Evolutionary conservation across 2,888 invertebrate genomes (phyloP).

Genomic region (Ennomos quercinarius): DNA sequence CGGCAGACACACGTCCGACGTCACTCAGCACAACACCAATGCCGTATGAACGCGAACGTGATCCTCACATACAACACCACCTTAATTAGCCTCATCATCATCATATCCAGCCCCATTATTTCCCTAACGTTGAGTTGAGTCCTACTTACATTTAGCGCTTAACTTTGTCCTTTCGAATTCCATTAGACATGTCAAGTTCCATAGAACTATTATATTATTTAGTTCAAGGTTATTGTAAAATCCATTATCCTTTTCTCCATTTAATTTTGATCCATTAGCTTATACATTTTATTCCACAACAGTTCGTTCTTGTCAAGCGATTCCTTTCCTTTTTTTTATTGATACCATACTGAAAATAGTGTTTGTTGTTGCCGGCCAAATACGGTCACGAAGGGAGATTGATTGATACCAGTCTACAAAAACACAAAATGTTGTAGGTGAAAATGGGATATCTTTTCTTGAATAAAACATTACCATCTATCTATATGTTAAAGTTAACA

Average conservation of each 20-base stretch:
- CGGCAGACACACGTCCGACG: slow-evolving; percentile 47
- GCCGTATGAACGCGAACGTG: too few relatives aligned
- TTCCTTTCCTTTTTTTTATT: slow-evolving; percentile 16
- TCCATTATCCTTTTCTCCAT: slow-evolving; percentile 5
- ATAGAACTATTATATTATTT: too few relatives aligned
- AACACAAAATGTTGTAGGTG: slow-evolving; percentile 20
- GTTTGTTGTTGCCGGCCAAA: slow-evolving; percentile 17
- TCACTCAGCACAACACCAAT: slow-evolving; percentile 57
- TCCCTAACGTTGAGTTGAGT: not conserved
- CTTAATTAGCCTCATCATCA: not conserved
- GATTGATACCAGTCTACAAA: slow-evolving; percentile 24
- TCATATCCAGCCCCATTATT: too few relatives aligned
- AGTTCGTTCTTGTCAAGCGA: slow-evolving; percentile 20
- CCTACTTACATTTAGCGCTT: not conserved
- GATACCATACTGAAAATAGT: slow-evolving; percentile 20
- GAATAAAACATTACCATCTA: slow-evolving; percentile 30
- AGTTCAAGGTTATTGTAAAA: too few relatives aligned
- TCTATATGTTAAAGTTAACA: slow-evolving; percentile 28
- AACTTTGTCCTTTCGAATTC: too few relatives aligned
- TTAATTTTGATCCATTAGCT: slow-evolving; percentile 10
- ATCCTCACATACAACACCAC: slow-evolving; percentile 6
- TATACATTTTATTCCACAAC: slow-evolving; percentile 11
- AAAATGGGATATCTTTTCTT: slow-evolving; percentile 22
- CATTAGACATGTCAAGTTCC: too few relatives aligned
- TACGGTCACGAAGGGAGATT: slow-evolving; percentile 20